Conservation (phyloP, 2,888 invertebrate genomes). For the Andrena camellia region DNA sequence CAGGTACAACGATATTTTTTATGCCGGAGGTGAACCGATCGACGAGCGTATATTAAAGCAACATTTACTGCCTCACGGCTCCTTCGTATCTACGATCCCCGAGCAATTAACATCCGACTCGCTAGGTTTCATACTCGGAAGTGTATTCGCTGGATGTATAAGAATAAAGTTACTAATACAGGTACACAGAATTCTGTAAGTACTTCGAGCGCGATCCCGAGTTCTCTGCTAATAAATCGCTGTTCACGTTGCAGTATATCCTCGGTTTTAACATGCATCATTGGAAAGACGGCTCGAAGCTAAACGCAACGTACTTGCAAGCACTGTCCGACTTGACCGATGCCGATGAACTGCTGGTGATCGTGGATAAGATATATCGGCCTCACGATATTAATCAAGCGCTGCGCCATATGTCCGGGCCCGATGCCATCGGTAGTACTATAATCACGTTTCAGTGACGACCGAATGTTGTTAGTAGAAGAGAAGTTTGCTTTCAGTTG, state of each 20-base stretch:
- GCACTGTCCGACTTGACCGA: slow-evolving; percentile 86
- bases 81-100: slow-evolving; percentile 86
- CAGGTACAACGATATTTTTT: slow-evolving; percentile 86
- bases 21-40: slow-evolving; percentile 84
- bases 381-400: slow-evolving; percentile 86
- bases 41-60: slow-evolving; percentile 81
- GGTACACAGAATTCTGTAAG: slow-evolving; percentile 79
- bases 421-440: slow-evolving; percentile 85
- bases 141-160: slow-evolving; percentile 85
- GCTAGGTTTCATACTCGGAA: slow-evolving; percentile 85
- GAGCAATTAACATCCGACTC: slow-evolving; percentile 86
- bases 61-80: slow-evolving; percentile 83
- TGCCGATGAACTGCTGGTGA: slow-evolving; percentile 86
- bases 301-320: slow-evolving; percentile 80
- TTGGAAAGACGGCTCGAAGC: slow-evolving; percentile 82
- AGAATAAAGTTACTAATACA: slow-evolving; percentile 84
- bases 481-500: slow-evolving; percentile 10
- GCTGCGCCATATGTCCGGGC: slow-evolving; percentile 84
- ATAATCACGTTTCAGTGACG: slow-evolving; percentile 85
- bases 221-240: slow-evolving; percentile 45
- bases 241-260: slow-evolving; percentile 79
- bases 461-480: slow-evolving; percentile 22
- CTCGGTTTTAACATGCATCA: slow-evolving; percentile 80
- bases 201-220: neutral
- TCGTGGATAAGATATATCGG: slow-evolving; percentile 87